A percentile compares a stretch with the other conserved stretches of the same genome.
Conservation (phyloP, 2,888 invertebrate species). For the Crematogaster levior region DNA sequence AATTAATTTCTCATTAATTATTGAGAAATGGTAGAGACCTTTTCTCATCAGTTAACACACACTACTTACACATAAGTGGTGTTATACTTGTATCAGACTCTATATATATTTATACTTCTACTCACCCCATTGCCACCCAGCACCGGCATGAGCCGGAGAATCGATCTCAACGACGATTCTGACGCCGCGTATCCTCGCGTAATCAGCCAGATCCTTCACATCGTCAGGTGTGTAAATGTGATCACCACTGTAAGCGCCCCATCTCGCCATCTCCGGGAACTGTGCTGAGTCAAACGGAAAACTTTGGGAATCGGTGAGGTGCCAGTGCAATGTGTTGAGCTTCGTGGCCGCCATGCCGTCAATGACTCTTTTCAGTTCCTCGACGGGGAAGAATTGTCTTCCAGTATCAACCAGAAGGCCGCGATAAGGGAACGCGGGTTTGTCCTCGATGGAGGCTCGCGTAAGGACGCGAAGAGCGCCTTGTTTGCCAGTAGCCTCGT, state of each 20-base stretch:
- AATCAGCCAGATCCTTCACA: conserved; percentile 90
- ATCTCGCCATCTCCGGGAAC: conserved; percentile 92
- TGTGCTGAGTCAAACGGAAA: conserved; percentile 94
- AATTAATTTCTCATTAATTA: no score
- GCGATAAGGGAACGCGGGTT: conserved; percentile 92
- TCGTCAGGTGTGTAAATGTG: conserved; percentile 91
- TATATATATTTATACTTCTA: no score
- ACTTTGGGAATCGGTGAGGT: conserved; percentile 95
- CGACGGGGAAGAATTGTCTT: conserved; percentile 94
- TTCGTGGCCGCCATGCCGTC: conserved; percentile 96
- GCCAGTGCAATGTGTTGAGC: conserved; percentile 97
- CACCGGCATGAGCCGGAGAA: conserved; percentile 95
- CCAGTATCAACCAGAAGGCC: conserved; percentile 97
- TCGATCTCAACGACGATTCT: conserved; percentile 96
- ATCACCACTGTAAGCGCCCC: conserved; percentile 94
- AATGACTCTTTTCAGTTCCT: conserved; percentile 90
- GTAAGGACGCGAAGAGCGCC: conserved; percentile 89
- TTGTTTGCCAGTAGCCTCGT: conserved; percentile 88
- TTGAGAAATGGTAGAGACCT: no score
- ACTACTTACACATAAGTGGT: no score
- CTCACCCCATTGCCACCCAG: conserved; percentile 94
- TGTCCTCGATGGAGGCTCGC: conserved; percentile 91
- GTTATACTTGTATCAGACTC: no score
- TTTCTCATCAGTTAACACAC: no score
- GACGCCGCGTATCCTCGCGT: conserved; percentile 93